These are phyloP conservation scores for Diuraphis noxia DNA, from an alignment of 1,140 invertebrate species.

Conservation along the genomic window DNA sequence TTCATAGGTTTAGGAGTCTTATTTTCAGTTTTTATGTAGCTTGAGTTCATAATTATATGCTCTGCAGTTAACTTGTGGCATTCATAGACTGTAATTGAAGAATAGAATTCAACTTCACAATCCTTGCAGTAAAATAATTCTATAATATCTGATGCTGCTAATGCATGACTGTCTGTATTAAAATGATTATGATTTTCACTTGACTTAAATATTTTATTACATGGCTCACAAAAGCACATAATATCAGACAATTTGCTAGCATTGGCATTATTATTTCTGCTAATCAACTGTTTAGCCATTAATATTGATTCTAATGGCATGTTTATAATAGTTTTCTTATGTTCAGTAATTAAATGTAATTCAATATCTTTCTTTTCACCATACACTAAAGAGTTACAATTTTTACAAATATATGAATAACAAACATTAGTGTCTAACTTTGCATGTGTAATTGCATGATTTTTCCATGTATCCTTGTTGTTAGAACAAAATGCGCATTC, in stretches of 20 bases:
- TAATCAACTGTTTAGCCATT: background rate
- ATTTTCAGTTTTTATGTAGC: background rate
- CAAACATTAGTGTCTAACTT: background rate
- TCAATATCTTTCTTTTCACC: background rate
- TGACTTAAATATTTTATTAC: constrained; percentile 20
- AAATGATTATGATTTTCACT: constrained; percentile 18
- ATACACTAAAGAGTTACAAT: constrained; percentile 28
- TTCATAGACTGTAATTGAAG: background rate
- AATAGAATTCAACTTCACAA: constrained; percentile 43
- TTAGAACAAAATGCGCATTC: background rate
- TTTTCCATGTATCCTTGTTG: background rate
- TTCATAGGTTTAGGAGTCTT: background rate
- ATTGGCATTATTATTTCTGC: background rate
- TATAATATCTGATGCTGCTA: constrained; percentile 10
- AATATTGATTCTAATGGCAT: constrained; percentile 23
- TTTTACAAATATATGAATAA: constrained; percentile 41
- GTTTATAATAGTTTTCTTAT: background rate
- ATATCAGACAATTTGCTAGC: background rate
- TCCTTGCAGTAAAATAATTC: constrained; percentile 42
- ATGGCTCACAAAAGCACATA: constrained; percentile 21
- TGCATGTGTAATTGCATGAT: constrained; percentile 29
- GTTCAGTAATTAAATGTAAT: constrained; percentile 20
- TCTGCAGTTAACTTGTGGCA: constrained; percentile 11
- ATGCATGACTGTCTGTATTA: constrained; percentile 25
- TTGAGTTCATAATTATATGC: constrained; percentile 30